These are phyloP conservation scores for Chloropsis cyanopogon DNA, from an alignment of 2,113 vertebrate species.

Conservation along the genomic window DNA sequence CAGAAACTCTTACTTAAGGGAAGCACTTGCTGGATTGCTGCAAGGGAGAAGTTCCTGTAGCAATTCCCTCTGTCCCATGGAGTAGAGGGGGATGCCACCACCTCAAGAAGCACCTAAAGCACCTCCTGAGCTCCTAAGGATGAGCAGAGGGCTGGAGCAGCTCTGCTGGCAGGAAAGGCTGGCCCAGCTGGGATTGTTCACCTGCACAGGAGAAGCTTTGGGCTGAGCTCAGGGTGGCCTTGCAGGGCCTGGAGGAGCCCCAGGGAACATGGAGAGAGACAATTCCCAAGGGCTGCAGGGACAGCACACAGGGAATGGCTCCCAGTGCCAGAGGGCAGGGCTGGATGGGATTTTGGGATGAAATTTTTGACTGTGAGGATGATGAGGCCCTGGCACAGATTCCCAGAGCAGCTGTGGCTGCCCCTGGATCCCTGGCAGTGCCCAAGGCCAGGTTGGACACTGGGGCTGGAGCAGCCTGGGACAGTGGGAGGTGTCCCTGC, in stretches of 20 bases:
- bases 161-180: background rate
- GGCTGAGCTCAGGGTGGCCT: background rate
- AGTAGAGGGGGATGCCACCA: background rate
- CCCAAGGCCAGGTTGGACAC: background rate
- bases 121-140: background rate
- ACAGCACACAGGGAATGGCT: background rate
- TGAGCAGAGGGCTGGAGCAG: background rate
- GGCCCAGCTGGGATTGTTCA: background rate
- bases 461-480: background rate
- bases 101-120: background rate
- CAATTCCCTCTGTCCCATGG: background rate
- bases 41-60: fast-evolving
- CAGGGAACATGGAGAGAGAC: background rate
- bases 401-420: background rate
- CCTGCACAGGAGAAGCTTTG: background rate
- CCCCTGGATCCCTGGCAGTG: background rate
- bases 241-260: background rate
- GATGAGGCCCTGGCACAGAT: background rate
- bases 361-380: background rate
- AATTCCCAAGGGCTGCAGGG: background rate
- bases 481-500: background rate
- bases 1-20: background rate
- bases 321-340: background rate
- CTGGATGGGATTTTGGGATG: background rate
- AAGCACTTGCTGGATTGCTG: background rate